phyloP scores from a whole-genome alignment of 2,888 invertebrate genomes.

The Asteroscopus sphinx region DNA sequence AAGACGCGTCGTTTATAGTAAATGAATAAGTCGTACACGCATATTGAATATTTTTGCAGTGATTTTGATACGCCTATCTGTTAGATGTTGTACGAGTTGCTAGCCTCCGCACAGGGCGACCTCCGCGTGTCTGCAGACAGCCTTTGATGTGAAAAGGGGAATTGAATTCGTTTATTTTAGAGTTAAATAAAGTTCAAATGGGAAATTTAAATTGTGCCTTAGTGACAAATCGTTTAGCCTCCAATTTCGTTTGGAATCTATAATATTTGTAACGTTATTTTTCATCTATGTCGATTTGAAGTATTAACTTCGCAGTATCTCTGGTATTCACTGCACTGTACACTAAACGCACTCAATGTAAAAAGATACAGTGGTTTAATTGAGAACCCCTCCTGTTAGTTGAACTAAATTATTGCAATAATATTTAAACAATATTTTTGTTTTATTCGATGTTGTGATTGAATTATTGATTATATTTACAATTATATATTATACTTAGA shows the following conservation, averaged over 20 bases:
- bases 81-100: constrained; percentile 41
- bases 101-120: constrained; percentile 14
- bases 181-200: constrained; percentile 86
- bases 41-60: constrained; percentile 67
- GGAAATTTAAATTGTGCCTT: constrained; percentile 89
- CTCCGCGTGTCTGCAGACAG: constrained; percentile 21
- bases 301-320: constrained; percentile 67
- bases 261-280: constrained; percentile 57
- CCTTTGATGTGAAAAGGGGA: constrained; percentile 64
- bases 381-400: constrained; percentile 76
- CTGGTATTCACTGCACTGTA: constrained; percentile 77
- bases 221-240: constrained; percentile 82
- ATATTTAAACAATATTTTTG: constrained; percentile 81
- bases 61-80: constrained; percentile 59
- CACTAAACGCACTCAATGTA: constrained; percentile 72
- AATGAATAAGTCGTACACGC: constrained; percentile 56
- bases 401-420: constrained; percentile 82
- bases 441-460: constrained; percentile 88
- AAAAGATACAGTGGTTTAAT: constrained; percentile 64
- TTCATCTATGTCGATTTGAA: constrained; percentile 60
- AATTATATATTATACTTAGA: constrained; percentile 81
- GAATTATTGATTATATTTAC: constrained; percentile 78
- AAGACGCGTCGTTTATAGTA: constrained; percentile 51
- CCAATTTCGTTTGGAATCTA: constrained; percentile 78
- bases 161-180: constrained; percentile 83